Evolutionary conservation across 2,113 vertebrate genomes (phyloP).

Genomic region (Rynchops niger): DNA sequence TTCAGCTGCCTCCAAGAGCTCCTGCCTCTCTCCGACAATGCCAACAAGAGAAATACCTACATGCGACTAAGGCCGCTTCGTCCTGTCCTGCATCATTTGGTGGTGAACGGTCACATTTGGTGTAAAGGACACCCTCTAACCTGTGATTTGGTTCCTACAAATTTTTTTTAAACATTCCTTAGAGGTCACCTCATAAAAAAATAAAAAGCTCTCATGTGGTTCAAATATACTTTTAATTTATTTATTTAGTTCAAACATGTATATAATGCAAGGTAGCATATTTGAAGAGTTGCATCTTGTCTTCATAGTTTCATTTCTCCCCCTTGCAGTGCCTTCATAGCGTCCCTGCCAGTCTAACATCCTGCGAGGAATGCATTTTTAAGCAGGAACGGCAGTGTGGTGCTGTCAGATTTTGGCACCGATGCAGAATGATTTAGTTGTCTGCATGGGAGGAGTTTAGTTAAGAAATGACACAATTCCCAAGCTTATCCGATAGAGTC

Average conservation of each 20-base stretch:
- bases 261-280: background rate
- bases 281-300: background rate
- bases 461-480: background rate
- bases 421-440: background rate
- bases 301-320: background rate
- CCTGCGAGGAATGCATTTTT: background rate
- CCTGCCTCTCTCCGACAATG: rapidly evolving
- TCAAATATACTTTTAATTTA: background rate
- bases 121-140: background rate
- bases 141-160: background rate
- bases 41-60: background rate
- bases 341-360: background rate
- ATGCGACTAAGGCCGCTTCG: rapidly evolving
- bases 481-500: background rate
- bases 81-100: background rate
- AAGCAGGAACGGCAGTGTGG: background rate
- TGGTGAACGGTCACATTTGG: background rate
- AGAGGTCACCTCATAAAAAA: background rate
- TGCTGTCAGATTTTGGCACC: background rate
- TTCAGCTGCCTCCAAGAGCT: background rate
- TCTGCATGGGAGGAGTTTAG: background rate
- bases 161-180: background rate
- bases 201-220: background rate
- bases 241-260: background rate
- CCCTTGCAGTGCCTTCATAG: background rate